A percentile compares a stretch with the other conserved stretches of the same genome.
phyloP scores from a whole-genome alignment of 2,888 invertebrate genomes.

The Hydrotaea diabolus region DNA sequence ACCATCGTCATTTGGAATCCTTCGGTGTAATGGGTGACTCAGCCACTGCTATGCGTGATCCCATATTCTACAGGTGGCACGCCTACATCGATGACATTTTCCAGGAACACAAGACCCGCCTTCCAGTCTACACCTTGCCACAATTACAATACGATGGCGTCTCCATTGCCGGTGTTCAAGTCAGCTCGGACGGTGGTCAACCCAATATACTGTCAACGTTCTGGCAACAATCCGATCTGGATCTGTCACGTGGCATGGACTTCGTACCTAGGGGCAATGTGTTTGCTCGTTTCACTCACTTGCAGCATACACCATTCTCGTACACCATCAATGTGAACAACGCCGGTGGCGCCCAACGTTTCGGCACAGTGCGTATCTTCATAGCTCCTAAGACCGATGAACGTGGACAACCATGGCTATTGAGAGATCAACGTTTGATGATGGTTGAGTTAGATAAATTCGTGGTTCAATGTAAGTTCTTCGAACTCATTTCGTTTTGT shows the following conservation, averaged over 20 bases:
- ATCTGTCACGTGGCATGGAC: no score
- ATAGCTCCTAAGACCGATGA: conserved; percentile 86
- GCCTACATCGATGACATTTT: conserved; percentile 89
- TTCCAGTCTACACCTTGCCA: conserved; percentile 84
- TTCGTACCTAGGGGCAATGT: no score
- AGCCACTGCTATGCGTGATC: conserved; percentile 92
- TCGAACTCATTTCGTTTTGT: no score
- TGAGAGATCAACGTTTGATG: no score
- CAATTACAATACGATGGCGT: conserved; percentile 81
- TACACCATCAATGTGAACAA: conserved; percentile 86
- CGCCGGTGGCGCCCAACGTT: conserved; percentile 76
- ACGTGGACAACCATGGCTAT: conserved; percentile 83
- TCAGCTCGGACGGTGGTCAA: conserved; percentile 82
- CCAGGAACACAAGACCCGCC: conserved; percentile 86
- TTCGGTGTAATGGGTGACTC: conserved; percentile 92
- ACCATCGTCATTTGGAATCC: conserved; percentile 86
- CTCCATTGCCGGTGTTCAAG: conserved; percentile 82
- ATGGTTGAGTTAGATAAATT: conserved; percentile 88
- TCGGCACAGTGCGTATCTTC: conserved; percentile 83
- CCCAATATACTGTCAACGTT: conserved; percentile 85
- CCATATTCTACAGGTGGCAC: conserved; percentile 93
- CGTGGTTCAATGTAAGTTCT: conserved; percentile 1
- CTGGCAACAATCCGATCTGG: no score
- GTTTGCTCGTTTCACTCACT: conserved; percentile 87
- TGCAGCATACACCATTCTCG: conserved; percentile 87